Conservation (phyloP, 2,888 invertebrate genomes). For the Acronicta aceris region DNA sequence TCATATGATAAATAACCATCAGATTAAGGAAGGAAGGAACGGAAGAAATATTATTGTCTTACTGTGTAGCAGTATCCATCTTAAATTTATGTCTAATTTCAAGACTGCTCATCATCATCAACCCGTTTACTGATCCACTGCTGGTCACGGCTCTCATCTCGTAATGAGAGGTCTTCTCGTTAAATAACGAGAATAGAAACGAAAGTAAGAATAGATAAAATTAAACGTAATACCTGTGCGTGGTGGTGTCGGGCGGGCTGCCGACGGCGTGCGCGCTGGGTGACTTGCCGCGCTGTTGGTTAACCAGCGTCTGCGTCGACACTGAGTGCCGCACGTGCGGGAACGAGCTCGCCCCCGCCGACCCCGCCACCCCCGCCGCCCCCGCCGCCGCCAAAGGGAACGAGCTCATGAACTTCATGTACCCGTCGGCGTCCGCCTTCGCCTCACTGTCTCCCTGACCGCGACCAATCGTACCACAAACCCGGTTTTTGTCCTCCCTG, state of each 20-base stretch:
- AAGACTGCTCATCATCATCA: too few relatives aligned
- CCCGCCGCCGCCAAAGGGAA: constrained; percentile 43
- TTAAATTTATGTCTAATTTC: too few relatives aligned
- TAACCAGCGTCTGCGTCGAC: constrained; percentile 91
- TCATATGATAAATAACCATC: neutral
- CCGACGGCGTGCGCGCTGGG: constrained; percentile 67
- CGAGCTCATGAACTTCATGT: constrained; percentile 68
- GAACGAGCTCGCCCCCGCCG: constrained; percentile 4
- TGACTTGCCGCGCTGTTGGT: constrained; percentile 62
- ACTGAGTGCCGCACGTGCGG: constrained; percentile 90
- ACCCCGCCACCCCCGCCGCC: constrained; percentile 16
- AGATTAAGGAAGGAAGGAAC: too few relatives aligned
- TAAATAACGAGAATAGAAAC: too few relatives aligned
- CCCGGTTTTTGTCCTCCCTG: constrained; percentile 51
- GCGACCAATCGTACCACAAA: constrained; percentile 11
- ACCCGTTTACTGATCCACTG: too few relatives aligned
- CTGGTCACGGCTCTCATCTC: too few relatives aligned
- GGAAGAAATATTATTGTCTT: too few relatives aligned
- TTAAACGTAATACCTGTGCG: constrained; percentile 89
- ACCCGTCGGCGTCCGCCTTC: constrained; percentile 60
- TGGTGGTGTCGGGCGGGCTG: constrained; percentile 94
- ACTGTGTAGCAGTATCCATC: too few relatives aligned
- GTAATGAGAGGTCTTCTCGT: too few relatives aligned
- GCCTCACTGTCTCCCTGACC: constrained; percentile 51
- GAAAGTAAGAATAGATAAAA: neutral